phyloP scores from a whole-genome alignment of 2,888 invertebrate species.

The Aphelenchoides bicaudatus region DNA sequence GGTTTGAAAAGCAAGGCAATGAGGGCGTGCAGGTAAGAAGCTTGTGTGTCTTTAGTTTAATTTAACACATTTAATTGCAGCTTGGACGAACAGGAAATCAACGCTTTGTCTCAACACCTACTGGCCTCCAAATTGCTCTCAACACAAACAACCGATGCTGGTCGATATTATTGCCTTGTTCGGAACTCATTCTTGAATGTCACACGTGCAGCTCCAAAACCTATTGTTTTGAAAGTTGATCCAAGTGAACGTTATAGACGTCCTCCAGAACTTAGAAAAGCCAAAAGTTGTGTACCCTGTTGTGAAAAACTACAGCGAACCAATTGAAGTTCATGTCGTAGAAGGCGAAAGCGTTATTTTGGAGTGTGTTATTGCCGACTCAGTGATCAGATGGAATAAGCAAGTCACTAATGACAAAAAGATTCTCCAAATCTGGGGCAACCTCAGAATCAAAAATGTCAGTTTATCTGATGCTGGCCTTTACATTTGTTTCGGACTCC shows the following conservation, averaged over 20 bases:
- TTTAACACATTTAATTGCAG: too few species aligned
- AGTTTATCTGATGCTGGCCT: conserved; percentile 28
- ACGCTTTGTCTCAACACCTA: conserved; percentile 44
- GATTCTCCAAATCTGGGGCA: conserved; percentile 52
- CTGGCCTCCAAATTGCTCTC: conserved; percentile 55
- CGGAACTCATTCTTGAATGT: conserved; percentile 47
- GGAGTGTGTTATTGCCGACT: conserved; percentile 52
- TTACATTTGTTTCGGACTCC: conserved; percentile 44
- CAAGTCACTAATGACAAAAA: conserved; percentile 40
- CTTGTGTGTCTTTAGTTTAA: too few species aligned
- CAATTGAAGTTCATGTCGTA: conserved; percentile 42
- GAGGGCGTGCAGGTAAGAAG: conserved; percentile 39
- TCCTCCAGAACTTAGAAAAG: not conserved
- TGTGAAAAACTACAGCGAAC: conserved; percentile 21
- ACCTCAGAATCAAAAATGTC: conserved; percentile 40
- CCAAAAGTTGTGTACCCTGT: conserved; percentile 42
- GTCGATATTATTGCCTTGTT: conserved; percentile 55
- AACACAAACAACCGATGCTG: conserved; percentile 47
- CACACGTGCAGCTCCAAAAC: conserved; percentile 41
- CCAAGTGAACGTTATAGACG: conserved; percentile 1
- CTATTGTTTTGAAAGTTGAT: conserved; percentile 43
- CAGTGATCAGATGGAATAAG: conserved; percentile 42
- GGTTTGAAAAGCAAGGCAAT: conserved; percentile 47
- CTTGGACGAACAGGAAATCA: conserved; percentile 39
- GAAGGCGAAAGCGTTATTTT: conserved; percentile 46